A percentile compares a stretch with the other conserved stretches of the same genome.
Conservation (phyloP, 2,888 invertebrate species). For the Hipparchia sbordonii region DNA sequence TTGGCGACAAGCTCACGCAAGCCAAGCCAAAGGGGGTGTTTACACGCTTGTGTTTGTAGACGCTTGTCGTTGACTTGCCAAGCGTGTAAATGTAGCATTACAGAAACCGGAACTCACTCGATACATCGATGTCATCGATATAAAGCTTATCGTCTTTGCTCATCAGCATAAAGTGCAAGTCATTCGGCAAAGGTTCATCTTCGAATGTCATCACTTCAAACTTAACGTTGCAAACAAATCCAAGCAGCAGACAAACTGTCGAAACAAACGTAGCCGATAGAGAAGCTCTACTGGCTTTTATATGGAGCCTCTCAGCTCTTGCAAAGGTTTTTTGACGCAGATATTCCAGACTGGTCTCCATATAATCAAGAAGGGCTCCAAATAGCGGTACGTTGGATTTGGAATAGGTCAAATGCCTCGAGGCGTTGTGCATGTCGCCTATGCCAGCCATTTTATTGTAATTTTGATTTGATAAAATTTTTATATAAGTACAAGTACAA, state of each 20-base stretch:
- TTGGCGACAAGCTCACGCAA: no score
- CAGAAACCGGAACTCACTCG: constrained; percentile 54
- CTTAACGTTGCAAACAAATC: constrained; percentile 66
- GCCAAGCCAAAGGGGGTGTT: no score
- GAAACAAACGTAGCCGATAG: constrained; percentile 64
- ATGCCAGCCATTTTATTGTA: constrained; percentile 47
- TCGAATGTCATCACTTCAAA: constrained; percentile 70
- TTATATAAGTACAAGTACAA: not conserved
- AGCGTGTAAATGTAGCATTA: no score
- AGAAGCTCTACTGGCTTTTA: constrained; percentile 50
- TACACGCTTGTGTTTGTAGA: no score
- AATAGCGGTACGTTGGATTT: constrained; percentile 62
- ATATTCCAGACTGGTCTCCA: constrained; percentile 63
- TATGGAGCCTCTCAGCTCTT: constrained; percentile 58
- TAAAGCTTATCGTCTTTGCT: constrained; percentile 70
- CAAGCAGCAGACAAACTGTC: constrained; percentile 60
- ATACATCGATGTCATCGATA: constrained; percentile 70
- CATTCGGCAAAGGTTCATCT: constrained; percentile 59
- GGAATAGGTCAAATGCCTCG: constrained; percentile 63
- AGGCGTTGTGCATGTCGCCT: constrained; percentile 45
- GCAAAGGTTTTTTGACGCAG: constrained; percentile 54
- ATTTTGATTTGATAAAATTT: not conserved
- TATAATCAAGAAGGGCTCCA: constrained; percentile 68
- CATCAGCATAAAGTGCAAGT: constrained; percentile 69
- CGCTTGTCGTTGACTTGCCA: no score